Conservation (phyloP, 2,797 vertebrate species). For the Microchirus variegatus region DNA sequence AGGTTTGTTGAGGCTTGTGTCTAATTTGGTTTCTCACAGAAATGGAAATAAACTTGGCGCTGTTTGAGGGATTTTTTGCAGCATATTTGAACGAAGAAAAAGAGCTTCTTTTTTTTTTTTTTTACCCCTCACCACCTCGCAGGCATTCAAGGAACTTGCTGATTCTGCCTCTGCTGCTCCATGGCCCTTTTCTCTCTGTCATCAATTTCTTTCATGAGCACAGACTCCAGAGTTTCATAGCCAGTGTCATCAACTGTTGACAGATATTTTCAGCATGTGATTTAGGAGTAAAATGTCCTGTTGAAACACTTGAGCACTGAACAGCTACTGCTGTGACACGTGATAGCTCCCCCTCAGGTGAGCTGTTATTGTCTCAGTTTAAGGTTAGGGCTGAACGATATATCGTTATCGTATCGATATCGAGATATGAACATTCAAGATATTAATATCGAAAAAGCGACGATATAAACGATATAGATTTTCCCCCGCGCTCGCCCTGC, state of each 20-base stretch:
- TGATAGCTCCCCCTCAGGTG: not conserved
- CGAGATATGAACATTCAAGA: too few species aligned
- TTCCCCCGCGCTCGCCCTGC: too few species aligned
- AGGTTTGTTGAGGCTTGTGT: slow-evolving; percentile 62
- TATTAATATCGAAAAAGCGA: too few species aligned
- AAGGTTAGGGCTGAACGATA: too few species aligned
- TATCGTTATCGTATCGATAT: too few species aligned
- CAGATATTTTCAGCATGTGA: slow-evolving; percentile 28
- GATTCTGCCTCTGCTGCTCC: slow-evolving; percentile 14
- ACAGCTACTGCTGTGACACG: slow-evolving; percentile 7
- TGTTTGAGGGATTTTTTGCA: slow-evolving; percentile 67
- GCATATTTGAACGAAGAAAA: slow-evolving; percentile 63
- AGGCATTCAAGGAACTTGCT: slow-evolving; percentile 56
- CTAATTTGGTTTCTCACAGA: slow-evolving; percentile 68
- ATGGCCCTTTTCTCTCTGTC: not conserved
- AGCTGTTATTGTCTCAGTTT: not conserved
- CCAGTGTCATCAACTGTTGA: slow-evolving; percentile 22
- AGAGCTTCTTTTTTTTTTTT: slow-evolving; percentile 12
- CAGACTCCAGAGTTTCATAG: slow-evolving; percentile 19
- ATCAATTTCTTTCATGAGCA: slow-evolving; percentile 4
- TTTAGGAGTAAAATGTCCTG: slow-evolving; percentile 2
- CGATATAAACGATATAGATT: too few species aligned
- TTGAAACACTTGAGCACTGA: slow-evolving; percentile 8
- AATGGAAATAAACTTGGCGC: slow-evolving; percentile 69
- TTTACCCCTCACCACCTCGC: slow-evolving; percentile 52